Evolutionary conservation across 2,797 vertebrate species (phyloP), one percentile per base, ranked within the genome.

Genomic region (Sandelia bainsii): DNA sequence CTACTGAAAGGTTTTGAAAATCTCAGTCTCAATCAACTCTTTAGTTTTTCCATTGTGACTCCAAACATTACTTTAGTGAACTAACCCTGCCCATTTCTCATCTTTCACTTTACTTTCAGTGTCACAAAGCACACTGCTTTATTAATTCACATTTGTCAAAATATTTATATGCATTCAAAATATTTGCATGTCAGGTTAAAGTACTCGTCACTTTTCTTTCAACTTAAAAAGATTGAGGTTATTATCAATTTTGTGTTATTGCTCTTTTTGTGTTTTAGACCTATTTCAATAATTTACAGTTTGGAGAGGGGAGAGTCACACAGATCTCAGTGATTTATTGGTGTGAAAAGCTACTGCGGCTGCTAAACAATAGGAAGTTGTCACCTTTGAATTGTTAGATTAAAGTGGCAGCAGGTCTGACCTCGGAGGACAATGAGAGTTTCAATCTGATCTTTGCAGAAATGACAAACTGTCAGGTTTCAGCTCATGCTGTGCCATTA

Each of bases 291-390:
- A 1, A 59, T 44, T 44, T n/a, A 34, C 20, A 9, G 46, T n/a
- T 19, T 51, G 8, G 29, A 58, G 22, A 23, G 8, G 12, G 6
- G n/a, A 20, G 10, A 39, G 37, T 20, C 3, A n/a, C 19, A 9
- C 45, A 46, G n/a, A 40, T 50, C 59, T 59, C 54, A 22, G 16
- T 23, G 72, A 51, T 74, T 68, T 74, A 67, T 62, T 37, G 49
- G 44, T n/a, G 66, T 57, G 60, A 72, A 66, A 79, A 61, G 61
- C 72, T 32, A 44, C 64, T 17, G 65, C 46, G 69, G 56, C 63
- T 58, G 65, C 7, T 46, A n/a, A 64, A 46, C 60, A 42, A 32
- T n/a, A 32, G 78, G 60, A 74, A 37, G 56, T 19, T 58, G 73
- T 70, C 61, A 57, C 40, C 79, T 75, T 34, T 59, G 53, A 82